Percentiles rank a stretch among this genome's conserved stretches.
phyloP scores from a whole-genome alignment of 2,113 vertebrate species.

The Cochlearius cochlearius region DNA sequence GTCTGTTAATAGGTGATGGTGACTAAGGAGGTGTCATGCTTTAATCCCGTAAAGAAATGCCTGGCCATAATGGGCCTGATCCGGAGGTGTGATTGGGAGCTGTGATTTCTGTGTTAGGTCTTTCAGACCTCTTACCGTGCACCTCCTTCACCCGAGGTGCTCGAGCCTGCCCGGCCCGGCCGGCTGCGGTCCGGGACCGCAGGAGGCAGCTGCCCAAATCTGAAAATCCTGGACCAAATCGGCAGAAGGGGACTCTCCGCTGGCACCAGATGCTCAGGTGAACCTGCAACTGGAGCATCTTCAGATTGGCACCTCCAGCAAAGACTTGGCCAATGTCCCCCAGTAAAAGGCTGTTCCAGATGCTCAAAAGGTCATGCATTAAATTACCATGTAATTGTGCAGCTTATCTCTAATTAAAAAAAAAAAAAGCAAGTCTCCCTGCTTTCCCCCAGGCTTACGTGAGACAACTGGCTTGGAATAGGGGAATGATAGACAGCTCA shows the following conservation, averaged over 20 bases:
- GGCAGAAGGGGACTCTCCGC: background rate
- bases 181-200: fast-evolving
- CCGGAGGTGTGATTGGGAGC: background rate
- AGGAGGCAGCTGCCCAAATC: background rate
- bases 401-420: constrained; percentile 24
- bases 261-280: background rate
- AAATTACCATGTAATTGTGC: constrained; percentile 8
- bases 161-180: background rate
- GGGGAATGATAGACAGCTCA: constrained; percentile 26
- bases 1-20: constrained; percentile 4
- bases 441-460: background rate
- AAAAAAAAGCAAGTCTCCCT: background rate
- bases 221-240: fast-evolving
- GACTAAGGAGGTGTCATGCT: constrained; percentile 29
- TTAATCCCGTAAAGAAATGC: background rate
- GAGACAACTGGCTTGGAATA: background rate
- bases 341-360: background rate
- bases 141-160: fast-evolving
- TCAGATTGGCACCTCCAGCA: constrained; percentile 10
- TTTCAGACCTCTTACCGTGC: fast-evolving
- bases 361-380: constrained; percentile 39
- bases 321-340: background rate
- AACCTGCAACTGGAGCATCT: background rate
- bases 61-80: background rate
- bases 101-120: background rate